These are phyloP conservation scores for Barnardius zonarius DNA, from an alignment of 2,113 vertebrate species.

Conservation along the genomic window DNA sequence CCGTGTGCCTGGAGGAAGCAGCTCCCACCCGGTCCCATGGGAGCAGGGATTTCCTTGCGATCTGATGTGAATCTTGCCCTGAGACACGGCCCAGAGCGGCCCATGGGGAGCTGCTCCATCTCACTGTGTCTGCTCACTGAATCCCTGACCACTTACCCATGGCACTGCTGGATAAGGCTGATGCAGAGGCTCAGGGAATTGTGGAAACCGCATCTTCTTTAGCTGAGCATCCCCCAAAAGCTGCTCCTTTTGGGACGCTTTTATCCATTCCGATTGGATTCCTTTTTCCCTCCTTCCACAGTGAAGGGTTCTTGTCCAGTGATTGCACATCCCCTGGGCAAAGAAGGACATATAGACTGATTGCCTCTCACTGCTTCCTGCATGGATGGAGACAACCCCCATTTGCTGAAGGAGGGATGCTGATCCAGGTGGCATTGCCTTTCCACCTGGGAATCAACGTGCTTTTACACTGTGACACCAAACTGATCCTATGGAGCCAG, in stretches of 20 bases:
- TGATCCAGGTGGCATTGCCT: neutral
- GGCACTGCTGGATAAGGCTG: neutral
- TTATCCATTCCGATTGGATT: neutral
- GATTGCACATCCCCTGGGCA: neutral
- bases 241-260: neutral
- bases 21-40: neutral
- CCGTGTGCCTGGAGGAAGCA: neutral
- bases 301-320: neutral
- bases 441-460: neutral
- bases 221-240: neutral
- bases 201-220: neutral
- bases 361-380: neutral
- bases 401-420: neutral
- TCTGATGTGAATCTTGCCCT: neutral
- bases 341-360: neutral
- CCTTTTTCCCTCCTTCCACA: neutral
- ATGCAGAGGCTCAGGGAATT: neutral
- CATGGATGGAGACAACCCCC: neutral
- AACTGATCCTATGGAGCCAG: neutral
- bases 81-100: neutral
- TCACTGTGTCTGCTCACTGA: neutral
- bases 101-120: neutral
- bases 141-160: neutral
- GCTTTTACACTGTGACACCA: neutral
- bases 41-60: neutral